These are phyloP conservation scores for Mallateleia sp. DNA, from an alignment of 2,888 invertebrate species.

Conservation along the genomic window DNA sequence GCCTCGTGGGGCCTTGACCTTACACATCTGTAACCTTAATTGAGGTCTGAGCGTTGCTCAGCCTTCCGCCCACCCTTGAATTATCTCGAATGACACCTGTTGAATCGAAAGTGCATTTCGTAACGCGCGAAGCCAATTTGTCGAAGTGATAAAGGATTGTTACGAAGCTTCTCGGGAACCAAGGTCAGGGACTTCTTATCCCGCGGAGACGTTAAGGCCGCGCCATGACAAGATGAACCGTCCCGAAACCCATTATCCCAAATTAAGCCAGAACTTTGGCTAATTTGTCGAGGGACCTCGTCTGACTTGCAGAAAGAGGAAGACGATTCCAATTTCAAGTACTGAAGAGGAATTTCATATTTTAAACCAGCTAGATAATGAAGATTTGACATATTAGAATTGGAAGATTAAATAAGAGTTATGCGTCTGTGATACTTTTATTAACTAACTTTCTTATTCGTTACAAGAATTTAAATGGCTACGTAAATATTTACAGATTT, in stretches of 20 bases:
- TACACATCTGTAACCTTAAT: slow-evolving; percentile 79
- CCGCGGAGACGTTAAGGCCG: slow-evolving; percentile 39
- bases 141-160: slow-evolving; percentile 72
- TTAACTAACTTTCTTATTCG: too few relatives aligned
- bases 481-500: too few relatives aligned
- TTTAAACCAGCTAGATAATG: too few relatives aligned
- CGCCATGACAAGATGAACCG: slow-evolving; percentile 38
- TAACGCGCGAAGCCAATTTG: slow-evolving; percentile 77
- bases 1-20: slow-evolving; percentile 75
- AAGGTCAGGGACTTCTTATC: slow-evolving; percentile 49
- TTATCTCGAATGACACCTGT: slow-evolving; percentile 86
- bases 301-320: too few relatives aligned
- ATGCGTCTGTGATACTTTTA: too few relatives aligned
- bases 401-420: too few relatives aligned
- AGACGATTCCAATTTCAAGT: too few relatives aligned
- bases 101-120: slow-evolving; percentile 85
- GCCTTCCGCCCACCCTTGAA: slow-evolving; percentile 79
- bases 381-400: too few relatives aligned
- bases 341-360: too few relatives aligned
- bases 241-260: slow-evolving; percentile 13
- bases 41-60: slow-evolving; percentile 76
- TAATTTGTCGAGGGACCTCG: too few relatives aligned
- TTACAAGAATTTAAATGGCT: too few relatives aligned
- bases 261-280: background rate
- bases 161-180: slow-evolving; percentile 24